A percentile compares a stretch with the other conserved stretches of the same genome.
Evolutionary conservation across 2,888 invertebrate genomes (phyloP).

Genomic region (Caenorhabditis sp.): DNA sequence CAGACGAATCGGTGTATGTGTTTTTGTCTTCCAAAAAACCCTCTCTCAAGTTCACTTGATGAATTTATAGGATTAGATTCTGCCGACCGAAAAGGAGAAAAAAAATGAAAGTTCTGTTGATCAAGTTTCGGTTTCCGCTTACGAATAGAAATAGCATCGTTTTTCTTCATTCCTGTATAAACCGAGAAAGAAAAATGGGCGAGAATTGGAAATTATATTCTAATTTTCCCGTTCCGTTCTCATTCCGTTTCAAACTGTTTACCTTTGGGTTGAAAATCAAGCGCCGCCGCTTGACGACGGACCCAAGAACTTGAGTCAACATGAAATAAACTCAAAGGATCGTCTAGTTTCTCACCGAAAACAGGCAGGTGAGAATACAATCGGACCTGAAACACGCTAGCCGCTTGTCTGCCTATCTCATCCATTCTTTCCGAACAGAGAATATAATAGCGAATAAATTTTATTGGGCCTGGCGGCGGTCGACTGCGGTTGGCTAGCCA

Average conservation of each 20-base stretch:
- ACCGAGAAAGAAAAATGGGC: not conserved
- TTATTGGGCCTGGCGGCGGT: slow-evolving; percentile 49
- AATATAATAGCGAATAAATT: slow-evolving; percentile 54
- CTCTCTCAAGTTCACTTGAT: slow-evolving; percentile 47
- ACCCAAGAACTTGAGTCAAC: slow-evolving; percentile 11
- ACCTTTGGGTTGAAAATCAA: slow-evolving; percentile 5
- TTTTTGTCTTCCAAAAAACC: slow-evolving; percentile 21
- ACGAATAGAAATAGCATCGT: not conserved
- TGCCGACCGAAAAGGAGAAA: not conserved
- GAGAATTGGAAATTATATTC: not conserved
- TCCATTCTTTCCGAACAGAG: slow-evolving; percentile 42
- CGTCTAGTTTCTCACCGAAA: slow-evolving; percentile 25
- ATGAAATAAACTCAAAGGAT: not conserved
- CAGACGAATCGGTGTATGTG: not conserved
- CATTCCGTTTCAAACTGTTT: not conserved
- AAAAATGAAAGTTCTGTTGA: not conserved
- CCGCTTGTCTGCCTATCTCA: slow-evolving; percentile 40
- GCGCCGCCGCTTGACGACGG: not conserved
- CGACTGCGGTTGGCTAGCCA: slow-evolving; percentile 52
- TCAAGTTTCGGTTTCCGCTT: not conserved
- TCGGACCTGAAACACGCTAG: slow-evolving; percentile 42
- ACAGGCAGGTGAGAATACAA: slow-evolving; percentile 25
- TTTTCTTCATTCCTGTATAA: not conserved
- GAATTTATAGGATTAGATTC: slow-evolving; percentile 50
- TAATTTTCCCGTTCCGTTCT: not conserved